A percentile compares a stretch with the other conserved stretches of the same genome.
These are phyloP conservation scores for Hafferia zeledoni DNA, from an alignment of 2,797 vertebrate genomes.

Conservation along the genomic window DNA sequence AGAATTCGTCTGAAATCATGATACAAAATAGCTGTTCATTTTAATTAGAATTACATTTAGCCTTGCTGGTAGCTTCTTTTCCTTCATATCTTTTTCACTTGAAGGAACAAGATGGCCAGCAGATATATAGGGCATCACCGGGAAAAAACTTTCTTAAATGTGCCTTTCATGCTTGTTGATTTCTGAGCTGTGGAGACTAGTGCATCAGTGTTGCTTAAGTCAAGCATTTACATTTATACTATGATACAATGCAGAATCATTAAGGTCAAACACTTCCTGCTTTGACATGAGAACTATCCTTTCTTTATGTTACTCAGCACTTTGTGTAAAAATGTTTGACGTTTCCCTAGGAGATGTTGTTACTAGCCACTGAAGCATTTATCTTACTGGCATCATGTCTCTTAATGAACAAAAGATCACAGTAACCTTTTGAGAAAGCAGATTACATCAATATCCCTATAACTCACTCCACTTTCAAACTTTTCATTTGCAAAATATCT, in stretches of 20 bases:
- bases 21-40: background rate
- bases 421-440: constrained; percentile 31
- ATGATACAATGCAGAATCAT: background rate
- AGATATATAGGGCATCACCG: background rate
- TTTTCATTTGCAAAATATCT: background rate
- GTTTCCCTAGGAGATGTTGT: background rate
- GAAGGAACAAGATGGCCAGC: background rate
- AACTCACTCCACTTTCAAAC: background rate
- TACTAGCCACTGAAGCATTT: background rate
- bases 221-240: background rate
- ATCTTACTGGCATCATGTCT: background rate
- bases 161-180: background rate
- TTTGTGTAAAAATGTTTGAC: background rate
- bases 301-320: background rate
- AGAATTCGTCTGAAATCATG: background rate
- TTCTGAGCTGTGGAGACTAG: background rate
- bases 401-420: constrained; percentile 12
- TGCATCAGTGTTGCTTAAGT: background rate
- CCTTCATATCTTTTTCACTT: background rate
- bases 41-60: background rate
- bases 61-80: background rate
- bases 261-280: background rate
- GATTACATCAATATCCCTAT: background rate
- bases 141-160: background rate
- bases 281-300: background rate